Percentiles rank a stretch among this genome's conserved stretches.
phyloP scores from a whole-genome alignment of 2,113 vertebrate species.

The Vidua chalybeata region DNA sequence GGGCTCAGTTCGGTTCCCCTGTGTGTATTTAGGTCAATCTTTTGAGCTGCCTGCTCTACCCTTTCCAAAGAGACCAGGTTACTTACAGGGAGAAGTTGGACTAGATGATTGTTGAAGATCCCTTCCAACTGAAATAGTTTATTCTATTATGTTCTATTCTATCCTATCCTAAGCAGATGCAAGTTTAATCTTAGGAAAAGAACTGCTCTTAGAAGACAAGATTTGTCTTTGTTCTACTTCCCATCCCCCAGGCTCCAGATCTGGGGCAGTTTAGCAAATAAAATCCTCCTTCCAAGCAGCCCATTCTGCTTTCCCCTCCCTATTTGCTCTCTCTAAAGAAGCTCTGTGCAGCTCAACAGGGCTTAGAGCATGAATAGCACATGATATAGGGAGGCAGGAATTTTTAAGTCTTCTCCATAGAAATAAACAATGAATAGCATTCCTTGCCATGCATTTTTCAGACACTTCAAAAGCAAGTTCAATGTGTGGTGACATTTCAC shows the following conservation, averaged over 20 bases:
- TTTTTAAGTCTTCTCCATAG: background rate
- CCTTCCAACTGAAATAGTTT: background rate
- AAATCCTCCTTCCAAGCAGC: background rate
- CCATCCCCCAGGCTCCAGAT: background rate
- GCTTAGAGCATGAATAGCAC: background rate
- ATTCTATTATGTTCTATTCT: background rate
- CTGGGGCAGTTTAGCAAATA: background rate
- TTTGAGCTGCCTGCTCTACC: background rate
- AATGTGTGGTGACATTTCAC: background rate
- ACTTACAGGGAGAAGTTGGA: background rate
- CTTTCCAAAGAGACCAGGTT: background rate
- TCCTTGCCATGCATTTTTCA: slow-evolving; percentile 1
- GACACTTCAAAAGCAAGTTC: background rate
- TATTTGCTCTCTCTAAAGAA: background rate
- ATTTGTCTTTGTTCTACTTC: background rate
- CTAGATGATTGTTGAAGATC: background rate
- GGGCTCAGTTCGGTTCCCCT: background rate
- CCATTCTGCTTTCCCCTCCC: background rate
- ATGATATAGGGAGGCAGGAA: background rate
- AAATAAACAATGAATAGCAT: background rate
- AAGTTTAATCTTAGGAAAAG: background rate
- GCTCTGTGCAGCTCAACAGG: background rate
- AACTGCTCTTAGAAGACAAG: background rate
- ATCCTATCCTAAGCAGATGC: background rate
- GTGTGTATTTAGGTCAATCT: background rate